phyloP scores from a whole-genome alignment of 35 echinoderm and acorn worm species.

The Lytechinus pictus region DNA sequence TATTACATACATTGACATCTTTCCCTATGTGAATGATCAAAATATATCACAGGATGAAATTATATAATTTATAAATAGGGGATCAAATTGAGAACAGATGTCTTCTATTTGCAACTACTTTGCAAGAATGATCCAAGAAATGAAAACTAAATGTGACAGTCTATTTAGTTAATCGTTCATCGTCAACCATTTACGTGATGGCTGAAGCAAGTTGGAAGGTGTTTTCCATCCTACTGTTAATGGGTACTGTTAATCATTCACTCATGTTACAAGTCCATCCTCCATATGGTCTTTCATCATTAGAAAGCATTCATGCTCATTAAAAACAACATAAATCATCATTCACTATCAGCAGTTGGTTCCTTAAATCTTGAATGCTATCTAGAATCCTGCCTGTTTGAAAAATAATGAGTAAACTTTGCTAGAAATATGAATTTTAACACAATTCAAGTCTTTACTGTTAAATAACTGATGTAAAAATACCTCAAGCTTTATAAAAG shows the following conservation, averaged over 20 bases:
- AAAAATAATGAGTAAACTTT: too few species aligned
- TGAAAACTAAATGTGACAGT: neutral
- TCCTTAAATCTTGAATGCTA: neutral
- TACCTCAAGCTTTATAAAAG: too few species aligned
- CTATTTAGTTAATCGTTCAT: neutral
- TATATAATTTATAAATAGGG: neutral
- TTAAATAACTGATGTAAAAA: too few species aligned
- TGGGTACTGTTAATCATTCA: slow-evolving; percentile 18
- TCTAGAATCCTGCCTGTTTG: too few species aligned
- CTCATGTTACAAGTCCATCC: neutral
- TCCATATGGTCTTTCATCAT: neutral
- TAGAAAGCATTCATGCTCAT: neutral
- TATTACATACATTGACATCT: neutral
- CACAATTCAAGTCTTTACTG: too few species aligned
- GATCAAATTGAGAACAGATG: neutral
- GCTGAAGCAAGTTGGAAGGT: neutral
- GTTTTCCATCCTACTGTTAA: neutral
- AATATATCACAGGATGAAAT: neutral
- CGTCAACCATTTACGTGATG: neutral
- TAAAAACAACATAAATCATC: slow-evolving; percentile 6
- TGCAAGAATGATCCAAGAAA: neutral
- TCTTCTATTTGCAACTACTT: neutral
- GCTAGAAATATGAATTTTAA: too few species aligned
- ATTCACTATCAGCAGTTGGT: neutral
- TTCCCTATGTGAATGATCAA: neutral